A percentile compares a stretch with the other conserved stretches of the same genome.
Conservation (phyloP, 2,888 invertebrate species). For the Zelleria hepariella region DNA sequence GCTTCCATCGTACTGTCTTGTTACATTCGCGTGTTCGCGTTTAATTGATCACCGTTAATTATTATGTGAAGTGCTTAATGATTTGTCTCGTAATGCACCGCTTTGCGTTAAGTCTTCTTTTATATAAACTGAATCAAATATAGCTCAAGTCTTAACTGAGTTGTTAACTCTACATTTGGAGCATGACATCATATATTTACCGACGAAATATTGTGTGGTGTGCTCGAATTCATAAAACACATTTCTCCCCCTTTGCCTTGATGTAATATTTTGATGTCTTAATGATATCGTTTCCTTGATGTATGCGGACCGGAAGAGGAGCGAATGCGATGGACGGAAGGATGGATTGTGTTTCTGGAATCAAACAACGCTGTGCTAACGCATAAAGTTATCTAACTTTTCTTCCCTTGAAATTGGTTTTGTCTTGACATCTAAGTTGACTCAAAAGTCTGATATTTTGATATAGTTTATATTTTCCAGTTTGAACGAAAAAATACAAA, state of each 20-base stretch:
- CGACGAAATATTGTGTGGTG: neutral
- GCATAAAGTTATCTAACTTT: too few relatives aligned
- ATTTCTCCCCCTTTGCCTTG: conserved; percentile 23
- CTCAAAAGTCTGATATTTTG: too few relatives aligned
- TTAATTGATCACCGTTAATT: conserved; percentile 28
- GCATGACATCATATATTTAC: neutral
- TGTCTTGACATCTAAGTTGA: too few relatives aligned
- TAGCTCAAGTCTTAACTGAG: neutral
- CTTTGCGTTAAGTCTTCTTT: neutral
- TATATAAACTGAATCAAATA: neutral
- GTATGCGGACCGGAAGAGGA: conserved; percentile 53
- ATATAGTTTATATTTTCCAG: too few relatives aligned
- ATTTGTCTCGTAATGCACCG: neutral
- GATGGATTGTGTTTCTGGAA: neutral
- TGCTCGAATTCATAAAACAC: conserved; percentile 6
- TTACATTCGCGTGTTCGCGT: conserved; percentile 27
- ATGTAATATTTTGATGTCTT: conserved; percentile 50
- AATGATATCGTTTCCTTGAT: conserved; percentile 56
- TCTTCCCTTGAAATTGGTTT: too few relatives aligned
- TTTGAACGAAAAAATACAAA: too few relatives aligned
- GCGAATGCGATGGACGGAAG: conserved; percentile 28
- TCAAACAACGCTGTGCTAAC: neutral
- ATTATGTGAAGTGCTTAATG: neutral
- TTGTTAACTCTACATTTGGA: neutral
- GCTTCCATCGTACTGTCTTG: conserved; percentile 24